A percentile compares a stretch with the other conserved stretches of the same genome.
Evolutionary conservation across 2,113 vertebrate species (phyloP).

Genomic region (Tursiops truncatus): DNA sequence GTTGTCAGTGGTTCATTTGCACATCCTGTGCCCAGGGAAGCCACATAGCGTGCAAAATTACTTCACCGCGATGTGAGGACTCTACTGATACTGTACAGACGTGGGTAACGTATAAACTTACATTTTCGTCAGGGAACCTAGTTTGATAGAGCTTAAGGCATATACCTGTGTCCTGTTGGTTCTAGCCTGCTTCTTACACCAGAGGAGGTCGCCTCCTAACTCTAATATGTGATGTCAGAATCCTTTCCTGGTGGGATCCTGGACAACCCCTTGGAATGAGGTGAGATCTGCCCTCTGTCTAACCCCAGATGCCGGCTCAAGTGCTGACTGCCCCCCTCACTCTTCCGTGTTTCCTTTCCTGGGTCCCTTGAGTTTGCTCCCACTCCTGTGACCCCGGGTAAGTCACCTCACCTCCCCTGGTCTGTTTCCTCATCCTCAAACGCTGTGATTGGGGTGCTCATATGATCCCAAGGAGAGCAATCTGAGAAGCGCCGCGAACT

Average conservation of each 20-base stretch:
- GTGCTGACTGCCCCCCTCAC: accelerated
- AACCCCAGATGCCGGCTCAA: too few species aligned
- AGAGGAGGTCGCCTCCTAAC: background rate
- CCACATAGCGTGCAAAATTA: background rate
- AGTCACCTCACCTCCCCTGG: constrained; percentile 25
- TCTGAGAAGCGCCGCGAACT: constrained; percentile 46
- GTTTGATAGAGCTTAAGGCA: background rate
- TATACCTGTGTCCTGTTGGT: background rate
- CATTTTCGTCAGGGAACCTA: background rate
- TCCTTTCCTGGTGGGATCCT: background rate
- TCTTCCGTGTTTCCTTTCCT: background rate
- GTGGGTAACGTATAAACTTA: background rate
- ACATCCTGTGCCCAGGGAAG: background rate
- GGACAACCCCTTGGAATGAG: background rate
- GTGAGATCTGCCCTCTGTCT: background rate
- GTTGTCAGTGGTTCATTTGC: background rate
- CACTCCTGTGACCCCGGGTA: background rate
- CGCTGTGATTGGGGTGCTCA: background rate
- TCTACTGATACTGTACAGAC: background rate
- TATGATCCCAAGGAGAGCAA: constrained; percentile 44
- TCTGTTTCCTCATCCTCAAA: background rate
- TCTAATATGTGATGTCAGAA: background rate
- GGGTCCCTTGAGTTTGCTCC: background rate
- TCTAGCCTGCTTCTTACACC: background rate
- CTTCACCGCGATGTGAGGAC: background rate